These are phyloP conservation scores for Drosophila picticornis DNA, from an alignment of 2,888 invertebrate species.

Conservation along the genomic window DNA sequence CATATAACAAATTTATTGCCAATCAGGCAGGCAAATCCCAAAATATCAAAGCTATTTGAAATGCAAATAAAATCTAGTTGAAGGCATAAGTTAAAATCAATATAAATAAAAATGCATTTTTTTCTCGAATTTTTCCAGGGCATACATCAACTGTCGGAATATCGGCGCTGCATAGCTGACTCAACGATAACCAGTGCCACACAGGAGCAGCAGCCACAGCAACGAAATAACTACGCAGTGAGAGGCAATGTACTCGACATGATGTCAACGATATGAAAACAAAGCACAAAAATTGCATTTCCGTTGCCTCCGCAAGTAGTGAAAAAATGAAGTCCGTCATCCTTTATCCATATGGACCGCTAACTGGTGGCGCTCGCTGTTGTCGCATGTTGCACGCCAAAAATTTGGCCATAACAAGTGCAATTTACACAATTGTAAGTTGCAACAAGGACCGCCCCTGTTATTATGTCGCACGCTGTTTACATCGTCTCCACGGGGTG, in stretches of 20 bases:
- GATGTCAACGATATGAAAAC: slow-evolving; percentile 81
- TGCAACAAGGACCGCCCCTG: slow-evolving; percentile 9
- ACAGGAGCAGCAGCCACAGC: slow-evolving; percentile 10
- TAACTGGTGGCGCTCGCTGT: slow-evolving; percentile 86
- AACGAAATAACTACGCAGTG: slow-evolving; percentile 14
- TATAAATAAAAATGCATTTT: slow-evolving; percentile 37
- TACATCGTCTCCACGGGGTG: slow-evolving; percentile 34
- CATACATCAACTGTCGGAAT: slow-evolving; percentile 4
- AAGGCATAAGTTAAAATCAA: slow-evolving; percentile 50
- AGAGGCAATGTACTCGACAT: slow-evolving; percentile 17
- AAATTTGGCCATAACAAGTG: slow-evolving; percentile 90
- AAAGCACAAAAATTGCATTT: slow-evolving; percentile 64
- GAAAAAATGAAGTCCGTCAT: slow-evolving; percentile 86
- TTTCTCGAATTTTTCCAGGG: slow-evolving; percentile 62
- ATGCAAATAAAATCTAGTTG: slow-evolving; percentile 20
- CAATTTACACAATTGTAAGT: slow-evolving; percentile 91
- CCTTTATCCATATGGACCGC: slow-evolving; percentile 86
- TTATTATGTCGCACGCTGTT: slow-evolving; percentile 34
- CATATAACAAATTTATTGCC: slow-evolving; percentile 42
- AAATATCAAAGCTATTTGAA: slow-evolving; percentile 4
- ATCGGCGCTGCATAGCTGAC: slow-evolving; percentile 14
- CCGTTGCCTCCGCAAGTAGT: slow-evolving; percentile 66
- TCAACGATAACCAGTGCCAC: slow-evolving; percentile 7
- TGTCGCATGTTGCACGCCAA: slow-evolving; percentile 90
- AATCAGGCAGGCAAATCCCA: slow-evolving; percentile 7